Percentiles rank a stretch among this genome's conserved stretches.
These are phyloP conservation scores for Parazoanthus atlanticus DNA, from an alignment of 92 coral and sea anemone genomes.

Conservation along the genomic window DNA sequence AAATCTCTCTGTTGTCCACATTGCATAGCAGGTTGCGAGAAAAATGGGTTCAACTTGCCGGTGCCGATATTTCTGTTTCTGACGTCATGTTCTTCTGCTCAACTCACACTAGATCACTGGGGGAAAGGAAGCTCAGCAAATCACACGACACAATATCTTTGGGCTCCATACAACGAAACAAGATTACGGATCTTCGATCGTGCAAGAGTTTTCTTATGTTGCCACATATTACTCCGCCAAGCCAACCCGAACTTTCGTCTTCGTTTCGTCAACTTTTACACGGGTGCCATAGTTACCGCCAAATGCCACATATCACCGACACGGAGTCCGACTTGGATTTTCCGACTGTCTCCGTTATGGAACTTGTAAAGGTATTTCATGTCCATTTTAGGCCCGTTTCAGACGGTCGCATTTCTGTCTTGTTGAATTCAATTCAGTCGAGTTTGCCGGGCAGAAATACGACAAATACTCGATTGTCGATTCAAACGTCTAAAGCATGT, in stretches of 20 bases:
- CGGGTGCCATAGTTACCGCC: slow-evolving; percentile 33
- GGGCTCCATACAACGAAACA: slow-evolving; percentile 6
- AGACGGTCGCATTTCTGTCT: no score
- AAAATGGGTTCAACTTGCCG: no score
- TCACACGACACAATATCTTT: slow-evolving; percentile 23
- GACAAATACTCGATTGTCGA: no score
- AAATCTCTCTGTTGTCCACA: no score
- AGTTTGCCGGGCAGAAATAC: no score
- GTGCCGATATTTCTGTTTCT: no score
- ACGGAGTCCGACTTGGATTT: slow-evolving; percentile 34
- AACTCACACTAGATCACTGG: background rate
- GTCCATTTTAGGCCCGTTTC: no score
- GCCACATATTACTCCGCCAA: slow-evolving; percentile 20
- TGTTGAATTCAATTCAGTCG: no score
- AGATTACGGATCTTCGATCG: slow-evolving; percentile 5
- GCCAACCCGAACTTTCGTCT: slow-evolving; percentile 3
- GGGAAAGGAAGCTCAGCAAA: background rate
- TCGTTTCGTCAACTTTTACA: slow-evolving; percentile 36
- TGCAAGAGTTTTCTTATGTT: slow-evolving; percentile 35
- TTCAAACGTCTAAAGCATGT: no score
- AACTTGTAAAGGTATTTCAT: slow-evolving; percentile 19
- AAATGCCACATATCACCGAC: slow-evolving; percentile 35
- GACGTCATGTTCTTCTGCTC: no score
- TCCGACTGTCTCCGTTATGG: slow-evolving; percentile 40
- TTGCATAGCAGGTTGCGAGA: no score